A percentile compares a stretch with the other conserved stretches of the same genome.
phyloP scores from a whole-genome alignment of 2,888 invertebrate species.

The Selenia dentaria region DNA sequence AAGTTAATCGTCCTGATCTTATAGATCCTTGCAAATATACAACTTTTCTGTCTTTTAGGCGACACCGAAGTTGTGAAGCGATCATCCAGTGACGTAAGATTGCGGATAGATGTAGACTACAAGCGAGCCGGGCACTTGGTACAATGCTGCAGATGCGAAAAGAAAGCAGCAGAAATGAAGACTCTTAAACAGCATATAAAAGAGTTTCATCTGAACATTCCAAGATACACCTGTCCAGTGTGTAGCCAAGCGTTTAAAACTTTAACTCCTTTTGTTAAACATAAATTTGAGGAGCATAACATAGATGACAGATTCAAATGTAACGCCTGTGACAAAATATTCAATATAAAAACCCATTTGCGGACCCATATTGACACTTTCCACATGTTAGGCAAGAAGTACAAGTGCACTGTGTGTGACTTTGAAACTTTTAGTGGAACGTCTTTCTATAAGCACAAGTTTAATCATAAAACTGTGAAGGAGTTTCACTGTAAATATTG shows the following conservation, averaged over 20 bases:
- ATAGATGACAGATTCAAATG: constrained; percentile 66
- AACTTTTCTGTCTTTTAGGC: constrained; percentile 3
- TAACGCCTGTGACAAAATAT: constrained; percentile 62
- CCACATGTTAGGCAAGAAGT: constrained; percentile 67
- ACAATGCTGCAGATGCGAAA: constrained; percentile 3
- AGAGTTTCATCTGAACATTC: background rate
- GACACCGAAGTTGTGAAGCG: background rate
- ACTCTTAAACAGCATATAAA: background rate
- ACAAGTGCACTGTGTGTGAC: constrained; percentile 61
- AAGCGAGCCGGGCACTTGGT: background rate
- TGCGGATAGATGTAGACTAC: background rate
- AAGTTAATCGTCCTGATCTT: no score
- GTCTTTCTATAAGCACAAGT: constrained; percentile 61
- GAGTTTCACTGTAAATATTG: constrained; percentile 71
- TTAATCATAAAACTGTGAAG: constrained; percentile 65
- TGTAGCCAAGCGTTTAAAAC: background rate
- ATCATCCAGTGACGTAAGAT: no score
- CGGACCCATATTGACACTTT: constrained; percentile 63
- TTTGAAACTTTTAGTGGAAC: constrained; percentile 57
- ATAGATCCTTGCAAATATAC: no score
- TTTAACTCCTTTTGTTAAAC: constrained; percentile 15
- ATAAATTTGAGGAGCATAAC: constrained; percentile 59
- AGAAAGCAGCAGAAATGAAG: background rate
- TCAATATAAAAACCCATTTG: constrained; percentile 56
- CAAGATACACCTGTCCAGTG: background rate